Evolutionary conservation across 1,140 invertebrate genomes (phyloP).

Genomic region (Drosophila azteca): DNA sequence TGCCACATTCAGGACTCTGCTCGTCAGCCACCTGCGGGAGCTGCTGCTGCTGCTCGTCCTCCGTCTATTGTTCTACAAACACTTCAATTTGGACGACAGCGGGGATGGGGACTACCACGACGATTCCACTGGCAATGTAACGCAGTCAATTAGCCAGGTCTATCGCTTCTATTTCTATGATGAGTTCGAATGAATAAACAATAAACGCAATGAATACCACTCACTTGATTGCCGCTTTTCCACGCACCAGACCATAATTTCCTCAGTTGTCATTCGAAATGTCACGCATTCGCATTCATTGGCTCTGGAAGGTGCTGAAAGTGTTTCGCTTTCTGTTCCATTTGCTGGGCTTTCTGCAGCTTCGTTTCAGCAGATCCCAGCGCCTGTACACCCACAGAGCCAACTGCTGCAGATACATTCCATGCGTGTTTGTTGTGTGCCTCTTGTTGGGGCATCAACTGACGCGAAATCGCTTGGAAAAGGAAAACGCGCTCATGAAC

Average conservation of each 20-base stretch:
- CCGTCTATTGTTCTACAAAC: slow-evolving; percentile 15
- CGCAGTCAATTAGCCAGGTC: slow-evolving; percentile 56
- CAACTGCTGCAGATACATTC: slow-evolving; percentile 7
- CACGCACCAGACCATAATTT: background rate
- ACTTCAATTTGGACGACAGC: slow-evolving; percentile 16
- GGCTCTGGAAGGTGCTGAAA: slow-evolving; percentile 28
- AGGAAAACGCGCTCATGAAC: slow-evolving; percentile 5
- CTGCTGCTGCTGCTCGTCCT: slow-evolving; percentile 22
- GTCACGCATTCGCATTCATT: slow-evolving; percentile 30
- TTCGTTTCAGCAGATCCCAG: slow-evolving; percentile 26
- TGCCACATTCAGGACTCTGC: slow-evolving; percentile 14
- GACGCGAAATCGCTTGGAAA: background rate
- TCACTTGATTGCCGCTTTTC: slow-evolving; percentile 18
- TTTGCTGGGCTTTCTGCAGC: slow-evolving; percentile 33
- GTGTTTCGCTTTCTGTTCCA: slow-evolving; percentile 22
- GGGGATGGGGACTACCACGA: slow-evolving; percentile 1
- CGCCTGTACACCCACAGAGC: slow-evolving; percentile 9
- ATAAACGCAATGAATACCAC: slow-evolving; percentile 28
- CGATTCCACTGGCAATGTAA: slow-evolving; percentile 61
- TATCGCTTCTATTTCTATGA: slow-evolving; percentile 60
- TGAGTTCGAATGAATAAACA: slow-evolving; percentile 52
- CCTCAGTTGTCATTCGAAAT: slow-evolving; percentile 38
- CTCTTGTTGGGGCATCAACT: slow-evolving; percentile 1
- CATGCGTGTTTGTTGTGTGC: background rate
- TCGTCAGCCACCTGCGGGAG: slow-evolving; percentile 11